These are phyloP conservation scores for Eupithecia centaureata DNA, from an alignment of 2,888 invertebrate species.

Conservation along the genomic window DNA sequence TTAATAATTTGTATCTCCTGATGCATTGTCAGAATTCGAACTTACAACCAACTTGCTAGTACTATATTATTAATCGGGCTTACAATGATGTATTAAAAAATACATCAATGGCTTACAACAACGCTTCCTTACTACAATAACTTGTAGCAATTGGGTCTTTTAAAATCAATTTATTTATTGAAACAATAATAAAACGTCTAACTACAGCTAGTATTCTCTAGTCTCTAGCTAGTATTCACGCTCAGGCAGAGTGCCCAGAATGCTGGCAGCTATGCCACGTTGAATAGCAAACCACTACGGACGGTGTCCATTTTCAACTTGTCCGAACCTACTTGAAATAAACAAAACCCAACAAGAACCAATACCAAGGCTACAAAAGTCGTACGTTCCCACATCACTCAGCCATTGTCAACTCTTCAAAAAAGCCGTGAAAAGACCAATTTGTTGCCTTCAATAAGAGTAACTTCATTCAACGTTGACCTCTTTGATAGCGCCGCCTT, in stretches of 20 bases:
- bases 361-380: conserved; percentile 10
- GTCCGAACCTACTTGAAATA: not conserved
- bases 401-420: conserved; percentile 25
- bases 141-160: too few relatives aligned
- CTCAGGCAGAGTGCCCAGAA: too few relatives aligned
- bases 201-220: too few relatives aligned
- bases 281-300: not conserved
- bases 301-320: not conserved
- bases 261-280: too few relatives aligned
- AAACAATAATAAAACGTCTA: too few relatives aligned
- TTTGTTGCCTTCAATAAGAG: conserved; percentile 35
- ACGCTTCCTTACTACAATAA: not conserved
- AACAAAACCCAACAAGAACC: not conserved
- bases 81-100: too few relatives aligned
- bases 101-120: too few relatives aligned
- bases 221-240: too few relatives aligned
- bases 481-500: conserved; percentile 71
- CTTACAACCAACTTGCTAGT: too few relatives aligned
- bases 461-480: conserved; percentile 34
- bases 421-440: conserved; percentile 30
- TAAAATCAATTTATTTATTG: too few relatives aligned
- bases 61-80: too few relatives aligned
- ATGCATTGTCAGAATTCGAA: not conserved
- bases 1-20: too few relatives aligned
- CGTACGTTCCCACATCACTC: conserved; percentile 30